These are phyloP conservation scores for Danaus melanippus DNA, from an alignment of 1,140 invertebrate species.

Conservation along the genomic window DNA sequence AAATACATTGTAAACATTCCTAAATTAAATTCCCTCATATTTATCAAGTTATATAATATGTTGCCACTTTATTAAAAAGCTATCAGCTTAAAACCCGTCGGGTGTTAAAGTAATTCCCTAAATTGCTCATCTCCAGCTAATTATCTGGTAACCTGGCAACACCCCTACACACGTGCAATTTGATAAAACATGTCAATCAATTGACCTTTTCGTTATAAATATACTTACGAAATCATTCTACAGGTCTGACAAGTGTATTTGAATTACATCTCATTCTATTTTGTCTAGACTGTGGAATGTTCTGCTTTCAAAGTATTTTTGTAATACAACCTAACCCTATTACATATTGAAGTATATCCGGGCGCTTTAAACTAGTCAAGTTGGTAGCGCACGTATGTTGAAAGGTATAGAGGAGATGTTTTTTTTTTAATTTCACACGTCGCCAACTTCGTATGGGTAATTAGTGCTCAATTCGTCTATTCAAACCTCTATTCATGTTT, in stretches of 20 bases:
- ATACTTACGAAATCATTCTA: too few species aligned
- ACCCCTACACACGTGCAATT: conserved; percentile 31
- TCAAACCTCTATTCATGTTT: conserved; percentile 45
- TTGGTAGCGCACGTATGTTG: conserved; percentile 12
- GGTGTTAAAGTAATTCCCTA: conserved; percentile 51
- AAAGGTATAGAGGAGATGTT: conserved; percentile 22
- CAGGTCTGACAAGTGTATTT: too few species aligned
- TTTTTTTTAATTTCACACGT: conserved; percentile 68
- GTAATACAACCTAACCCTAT: too few species aligned
- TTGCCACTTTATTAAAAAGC: conserved; percentile 27
- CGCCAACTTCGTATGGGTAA: conserved; percentile 59
- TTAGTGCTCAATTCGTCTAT: conserved; percentile 67
- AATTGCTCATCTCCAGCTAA: conserved; percentile 60
- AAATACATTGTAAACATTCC: too few species aligned
- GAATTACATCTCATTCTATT: too few species aligned
- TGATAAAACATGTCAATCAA: conserved; percentile 8
- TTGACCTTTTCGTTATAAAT: background rate
- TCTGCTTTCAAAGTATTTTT: too few species aligned
- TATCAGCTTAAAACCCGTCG: conserved; percentile 25
- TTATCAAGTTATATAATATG: too few species aligned
- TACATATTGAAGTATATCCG: too few species aligned
- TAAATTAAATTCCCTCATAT: too few species aligned
- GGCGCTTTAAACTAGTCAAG: background rate
- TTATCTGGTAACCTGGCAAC: conserved; percentile 49
- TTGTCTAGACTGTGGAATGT: too few species aligned